Conservation (phyloP, 2,113 vertebrate species). For the Chaetura pelagica region DNA sequence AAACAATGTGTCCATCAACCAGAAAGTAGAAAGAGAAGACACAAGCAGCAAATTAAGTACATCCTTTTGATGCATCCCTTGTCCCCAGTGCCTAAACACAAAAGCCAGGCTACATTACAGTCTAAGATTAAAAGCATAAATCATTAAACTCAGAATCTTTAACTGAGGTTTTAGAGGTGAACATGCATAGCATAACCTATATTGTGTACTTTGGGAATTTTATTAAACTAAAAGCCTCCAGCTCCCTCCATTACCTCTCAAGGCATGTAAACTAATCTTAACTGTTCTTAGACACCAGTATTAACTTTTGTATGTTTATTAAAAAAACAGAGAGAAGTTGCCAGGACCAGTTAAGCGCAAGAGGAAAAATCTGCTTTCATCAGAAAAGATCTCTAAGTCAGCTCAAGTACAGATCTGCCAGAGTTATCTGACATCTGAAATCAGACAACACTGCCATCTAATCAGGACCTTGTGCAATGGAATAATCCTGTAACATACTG, state of each 20-base stretch:
- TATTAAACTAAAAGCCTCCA: not conserved
- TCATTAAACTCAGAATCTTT: not conserved
- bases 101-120: not conserved
- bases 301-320: not conserved
- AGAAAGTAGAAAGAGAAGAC: not conserved
- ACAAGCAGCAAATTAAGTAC: not conserved
- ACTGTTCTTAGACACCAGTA: not conserved
- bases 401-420: not conserved
- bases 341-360: not conserved
- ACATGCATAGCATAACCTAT: not conserved
- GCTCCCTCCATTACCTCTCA: not conserved
- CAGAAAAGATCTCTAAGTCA: not conserved
- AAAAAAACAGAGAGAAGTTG: not conserved
- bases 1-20: not conserved
- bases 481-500: not conserved
- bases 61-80: not conserved
- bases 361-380: not conserved
- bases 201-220: not conserved
- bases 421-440: not conserved
- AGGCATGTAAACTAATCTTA: not conserved
- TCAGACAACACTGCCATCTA: not conserved
- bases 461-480: not conserved
- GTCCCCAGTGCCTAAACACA: not conserved
- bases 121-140: not conserved
- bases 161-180: not conserved